Conservation (phyloP, 2,888 invertebrate genomes). For the Monopis laevigella region DNA sequence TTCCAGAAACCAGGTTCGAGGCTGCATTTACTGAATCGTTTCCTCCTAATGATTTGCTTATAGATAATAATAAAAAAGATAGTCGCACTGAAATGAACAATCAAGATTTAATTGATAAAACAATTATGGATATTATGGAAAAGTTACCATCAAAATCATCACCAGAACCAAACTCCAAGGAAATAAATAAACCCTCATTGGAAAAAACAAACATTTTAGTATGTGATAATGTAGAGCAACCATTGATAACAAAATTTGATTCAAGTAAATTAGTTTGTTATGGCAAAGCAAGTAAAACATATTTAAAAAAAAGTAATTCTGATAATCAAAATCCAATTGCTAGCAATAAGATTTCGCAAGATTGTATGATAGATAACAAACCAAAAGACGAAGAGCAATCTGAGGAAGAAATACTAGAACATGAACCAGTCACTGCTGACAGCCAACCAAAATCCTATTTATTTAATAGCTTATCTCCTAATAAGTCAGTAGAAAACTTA, state of each 20-base stretch:
- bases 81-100: conserved; percentile 40
- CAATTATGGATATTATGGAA: conserved; percentile 43
- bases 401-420: conserved; percentile 26
- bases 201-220: too few relatives aligned
- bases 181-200: too few relatives aligned
- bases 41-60: not conserved
- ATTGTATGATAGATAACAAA: too few relatives aligned
- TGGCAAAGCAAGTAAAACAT: conserved; percentile 28
- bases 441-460: conserved; percentile 12
- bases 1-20: too few relatives aligned
- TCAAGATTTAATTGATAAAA: conserved; percentile 52
- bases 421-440: conserved; percentile 30
- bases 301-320: conserved; percentile 26
- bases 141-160: conserved; percentile 1
- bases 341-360: too few relatives aligned
- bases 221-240: too few relatives aligned
- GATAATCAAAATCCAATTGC: conserved; percentile 29
- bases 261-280: not conserved
- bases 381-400: conserved; percentile 18
- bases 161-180: not conserved
- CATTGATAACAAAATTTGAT: too few relatives aligned
- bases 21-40: not conserved
- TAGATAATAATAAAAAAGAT: too few relatives aligned
- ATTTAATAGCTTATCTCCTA: too few relatives aligned
- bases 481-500: too few relatives aligned